phyloP scores from a whole-genome alignment of 2,113 vertebrate genomes.

The Pithys albifrons region DNA sequence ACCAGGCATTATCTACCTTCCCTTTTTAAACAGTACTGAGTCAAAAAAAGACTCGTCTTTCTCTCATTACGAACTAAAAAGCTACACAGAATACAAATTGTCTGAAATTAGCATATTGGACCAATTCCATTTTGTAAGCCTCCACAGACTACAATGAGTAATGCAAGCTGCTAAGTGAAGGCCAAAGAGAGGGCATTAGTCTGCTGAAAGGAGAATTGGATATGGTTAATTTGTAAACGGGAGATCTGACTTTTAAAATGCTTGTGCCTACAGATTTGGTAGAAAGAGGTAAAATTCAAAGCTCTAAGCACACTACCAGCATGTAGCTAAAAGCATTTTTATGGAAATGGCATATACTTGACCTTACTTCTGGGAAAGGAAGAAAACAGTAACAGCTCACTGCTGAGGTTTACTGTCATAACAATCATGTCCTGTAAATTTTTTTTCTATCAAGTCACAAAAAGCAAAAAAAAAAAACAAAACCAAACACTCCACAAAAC shows the following conservation, averaged over 20 bases:
- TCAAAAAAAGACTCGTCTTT: not conserved
- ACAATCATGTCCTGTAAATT: not conserved
- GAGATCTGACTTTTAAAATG: not conserved
- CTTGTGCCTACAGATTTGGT: not conserved
- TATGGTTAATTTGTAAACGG: conserved; percentile 29
- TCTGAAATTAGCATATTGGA: conserved; percentile 53
- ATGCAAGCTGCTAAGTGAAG: not conserved
- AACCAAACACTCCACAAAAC: not conserved
- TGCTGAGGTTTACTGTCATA: not conserved
- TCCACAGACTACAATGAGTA: not conserved
- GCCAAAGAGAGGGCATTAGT: not conserved
- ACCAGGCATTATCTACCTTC: not conserved
- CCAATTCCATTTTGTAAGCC: conserved; percentile 1
- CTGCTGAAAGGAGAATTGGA: conserved; percentile 11
- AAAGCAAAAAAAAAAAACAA: not conserved
- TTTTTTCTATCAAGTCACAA: not conserved
- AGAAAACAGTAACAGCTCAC: not conserved
- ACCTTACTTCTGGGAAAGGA: not conserved
- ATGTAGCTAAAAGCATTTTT: not conserved
- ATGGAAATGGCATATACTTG: not conserved
- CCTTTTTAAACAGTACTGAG: not conserved
- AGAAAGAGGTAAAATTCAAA: not conserved
- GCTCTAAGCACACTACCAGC: not conserved
- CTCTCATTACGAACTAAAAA: conserved; percentile 13
- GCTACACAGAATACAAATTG: conserved; percentile 33